A percentile compares a stretch with the other conserved stretches of the same genome.
Conservation (phyloP, 2,888 invertebrate species). For the Abrostola tripartita region DNA sequence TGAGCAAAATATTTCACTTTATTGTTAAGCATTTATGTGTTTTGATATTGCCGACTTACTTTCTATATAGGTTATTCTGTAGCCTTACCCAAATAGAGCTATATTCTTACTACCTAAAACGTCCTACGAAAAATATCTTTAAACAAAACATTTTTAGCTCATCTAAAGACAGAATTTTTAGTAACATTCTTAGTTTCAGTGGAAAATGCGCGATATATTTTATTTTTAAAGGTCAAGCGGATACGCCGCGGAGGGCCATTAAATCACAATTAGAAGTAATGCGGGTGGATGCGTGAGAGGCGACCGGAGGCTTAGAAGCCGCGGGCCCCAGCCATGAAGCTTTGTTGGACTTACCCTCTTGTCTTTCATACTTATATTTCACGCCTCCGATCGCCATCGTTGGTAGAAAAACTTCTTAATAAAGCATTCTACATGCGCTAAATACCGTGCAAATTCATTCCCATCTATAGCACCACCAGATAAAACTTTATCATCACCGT, state of each 20-base stretch:
- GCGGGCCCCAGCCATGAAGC: slow-evolving; percentile 72
- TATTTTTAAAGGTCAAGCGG: slow-evolving; percentile 79
- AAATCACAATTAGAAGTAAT: slow-evolving; percentile 88
- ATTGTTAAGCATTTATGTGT: slow-evolving; percentile 38
- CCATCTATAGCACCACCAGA: slow-evolving; percentile 49
- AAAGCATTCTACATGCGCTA: slow-evolving; percentile 29
- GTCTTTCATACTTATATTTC: slow-evolving; percentile 80
- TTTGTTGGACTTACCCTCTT: slow-evolving; percentile 81
- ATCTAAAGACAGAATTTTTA: slow-evolving; percentile 43
- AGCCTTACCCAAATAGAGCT: too few species aligned
- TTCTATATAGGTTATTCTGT: background rate
- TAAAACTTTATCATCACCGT: slow-evolving; percentile 60
- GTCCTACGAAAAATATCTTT: slow-evolving; percentile 9
- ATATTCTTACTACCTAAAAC: too few species aligned
- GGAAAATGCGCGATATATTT: slow-evolving; percentile 68
- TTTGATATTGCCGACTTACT: slow-evolving; percentile 21
- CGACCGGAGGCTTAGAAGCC: slow-evolving; percentile 74
- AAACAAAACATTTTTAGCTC: slow-evolving; percentile 4
- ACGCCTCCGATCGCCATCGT: slow-evolving; percentile 66
- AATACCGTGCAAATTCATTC: slow-evolving; percentile 31
- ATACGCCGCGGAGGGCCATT: slow-evolving; percentile 80
- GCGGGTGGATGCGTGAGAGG: slow-evolving; percentile 84
- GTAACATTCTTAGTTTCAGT: slow-evolving; percentile 54
- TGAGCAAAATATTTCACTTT: slow-evolving; percentile 49
- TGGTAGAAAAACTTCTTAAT: slow-evolving; percentile 55